Conservation (phyloP, 2,113 vertebrate genomes). For the Aspidoscelis tigris region DNA sequence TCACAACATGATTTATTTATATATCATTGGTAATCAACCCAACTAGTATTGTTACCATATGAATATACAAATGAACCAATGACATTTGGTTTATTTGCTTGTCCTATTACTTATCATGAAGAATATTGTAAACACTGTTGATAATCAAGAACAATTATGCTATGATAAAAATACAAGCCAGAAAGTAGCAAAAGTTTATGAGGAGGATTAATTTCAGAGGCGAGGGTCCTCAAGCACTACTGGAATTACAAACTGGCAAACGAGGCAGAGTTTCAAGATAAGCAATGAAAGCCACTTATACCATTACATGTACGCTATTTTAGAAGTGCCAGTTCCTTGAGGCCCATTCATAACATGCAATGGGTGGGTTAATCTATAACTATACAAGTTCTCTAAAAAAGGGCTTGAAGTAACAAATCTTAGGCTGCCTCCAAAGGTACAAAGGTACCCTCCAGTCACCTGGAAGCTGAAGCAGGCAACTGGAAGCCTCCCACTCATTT, state of each 20-base stretch:
- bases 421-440: no score
- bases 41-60: conserved; percentile 9
- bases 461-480: no score
- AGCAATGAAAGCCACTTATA: not conserved
- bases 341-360: no score
- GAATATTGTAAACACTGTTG: not conserved
- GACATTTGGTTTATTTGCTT: not conserved
- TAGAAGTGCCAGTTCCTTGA: not conserved
- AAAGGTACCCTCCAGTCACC: no score
- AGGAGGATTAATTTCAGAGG: conserved; percentile 14
- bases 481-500: no score
- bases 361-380: not conserved
- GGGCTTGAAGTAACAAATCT: not conserved
- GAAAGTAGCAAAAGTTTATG: not conserved
- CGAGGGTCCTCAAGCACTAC: not conserved
- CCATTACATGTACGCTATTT: not conserved
- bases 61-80: not conserved
- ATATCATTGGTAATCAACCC: not conserved
- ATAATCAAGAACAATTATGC: not conserved
- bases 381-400: not conserved
- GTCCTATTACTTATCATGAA: not conserved
- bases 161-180: not conserved
- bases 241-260: not conserved
- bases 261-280: no score
- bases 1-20: not conserved